These are phyloP conservation scores for Heliconius himera DNA, from an alignment of 1,140 invertebrate genomes.

Conservation along the genomic window DNA sequence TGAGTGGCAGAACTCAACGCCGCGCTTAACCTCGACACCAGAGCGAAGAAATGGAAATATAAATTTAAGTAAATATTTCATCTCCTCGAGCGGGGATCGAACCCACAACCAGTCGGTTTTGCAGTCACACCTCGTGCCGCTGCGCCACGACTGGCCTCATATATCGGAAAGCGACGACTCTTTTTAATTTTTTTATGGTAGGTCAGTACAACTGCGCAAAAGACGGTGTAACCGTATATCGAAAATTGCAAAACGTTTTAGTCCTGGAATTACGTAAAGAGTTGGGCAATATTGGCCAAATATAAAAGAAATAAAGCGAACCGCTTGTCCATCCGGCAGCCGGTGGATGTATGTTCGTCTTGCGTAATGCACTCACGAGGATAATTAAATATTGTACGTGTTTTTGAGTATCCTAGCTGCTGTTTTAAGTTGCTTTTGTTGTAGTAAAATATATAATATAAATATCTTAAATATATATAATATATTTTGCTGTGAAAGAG, in stretches of 20 bases:
- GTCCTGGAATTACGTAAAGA: constrained; percentile 72
- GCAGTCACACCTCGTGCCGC: too few species aligned
- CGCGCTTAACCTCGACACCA: too few species aligned
- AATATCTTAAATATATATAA: too few species aligned
- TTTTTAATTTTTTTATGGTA: constrained; percentile 53
- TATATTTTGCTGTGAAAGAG: too few species aligned
- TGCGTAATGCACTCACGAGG: constrained; percentile 6
- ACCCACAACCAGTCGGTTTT: too few species aligned
- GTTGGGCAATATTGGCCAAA: constrained; percentile 72
- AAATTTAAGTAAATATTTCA: too few species aligned
- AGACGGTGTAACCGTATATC: constrained; percentile 59
- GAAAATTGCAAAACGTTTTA: constrained; percentile 73
- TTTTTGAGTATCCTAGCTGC: neutral
- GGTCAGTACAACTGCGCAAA: constrained; percentile 58
- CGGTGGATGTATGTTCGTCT: constrained; percentile 52
- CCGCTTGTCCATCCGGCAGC: constrained; percentile 57
- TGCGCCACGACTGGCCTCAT: too few species aligned
- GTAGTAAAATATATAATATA: too few species aligned
- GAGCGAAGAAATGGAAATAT: too few species aligned
- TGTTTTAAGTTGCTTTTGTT: neutral
- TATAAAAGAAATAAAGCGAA: constrained; percentile 64
- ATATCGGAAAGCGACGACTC: constrained; percentile 22
- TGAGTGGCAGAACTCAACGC: too few species aligned
- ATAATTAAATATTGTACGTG: neutral
- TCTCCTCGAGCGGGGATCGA: too few species aligned